phyloP scores from a whole-genome alignment of 1,140 invertebrate species.

The Varroa destructor region DNA sequence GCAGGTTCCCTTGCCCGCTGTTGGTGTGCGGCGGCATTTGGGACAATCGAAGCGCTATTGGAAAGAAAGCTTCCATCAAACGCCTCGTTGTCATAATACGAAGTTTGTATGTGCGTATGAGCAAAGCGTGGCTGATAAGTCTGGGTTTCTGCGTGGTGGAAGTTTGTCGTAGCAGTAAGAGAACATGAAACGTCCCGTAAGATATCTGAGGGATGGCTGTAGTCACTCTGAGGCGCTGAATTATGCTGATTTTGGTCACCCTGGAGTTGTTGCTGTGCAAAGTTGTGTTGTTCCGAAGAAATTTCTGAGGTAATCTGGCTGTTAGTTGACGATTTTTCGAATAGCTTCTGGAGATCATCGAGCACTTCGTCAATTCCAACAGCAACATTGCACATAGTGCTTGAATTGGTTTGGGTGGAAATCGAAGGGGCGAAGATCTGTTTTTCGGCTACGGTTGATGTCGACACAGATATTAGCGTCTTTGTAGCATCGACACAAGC shows the following conservation, averaged over 20 bases:
- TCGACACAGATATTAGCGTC: not conserved
- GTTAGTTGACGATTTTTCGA: not conserved
- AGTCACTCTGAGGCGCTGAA: no score
- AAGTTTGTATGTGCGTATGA: slow-evolving; percentile 5
- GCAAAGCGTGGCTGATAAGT: slow-evolving; percentile 14
- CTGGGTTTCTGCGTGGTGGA: slow-evolving; percentile 19
- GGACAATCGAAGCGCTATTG: no score
- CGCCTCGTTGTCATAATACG: not conserved
- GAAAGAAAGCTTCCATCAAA: not conserved
- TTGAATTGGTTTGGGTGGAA: not conserved
- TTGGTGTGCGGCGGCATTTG: no score
- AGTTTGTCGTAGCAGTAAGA: not conserved
- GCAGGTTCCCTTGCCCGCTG: no score
- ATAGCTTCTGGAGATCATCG: slow-evolving; percentile 10
- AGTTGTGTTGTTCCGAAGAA: no score
- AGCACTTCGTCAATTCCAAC: slow-evolving; percentile 21
- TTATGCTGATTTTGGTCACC: no score
- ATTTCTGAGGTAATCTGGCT: not conserved
- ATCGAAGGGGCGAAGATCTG: not conserved
- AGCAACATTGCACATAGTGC: not conserved
- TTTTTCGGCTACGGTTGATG: not conserved
- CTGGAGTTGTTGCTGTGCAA: no score
- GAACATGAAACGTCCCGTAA: no score
- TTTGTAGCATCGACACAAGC: no score
- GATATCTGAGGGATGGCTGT: no score